Evolutionary conservation across 1,140 invertebrate genomes (phyloP).

Genomic region (Zaprionus ornatus): DNA sequence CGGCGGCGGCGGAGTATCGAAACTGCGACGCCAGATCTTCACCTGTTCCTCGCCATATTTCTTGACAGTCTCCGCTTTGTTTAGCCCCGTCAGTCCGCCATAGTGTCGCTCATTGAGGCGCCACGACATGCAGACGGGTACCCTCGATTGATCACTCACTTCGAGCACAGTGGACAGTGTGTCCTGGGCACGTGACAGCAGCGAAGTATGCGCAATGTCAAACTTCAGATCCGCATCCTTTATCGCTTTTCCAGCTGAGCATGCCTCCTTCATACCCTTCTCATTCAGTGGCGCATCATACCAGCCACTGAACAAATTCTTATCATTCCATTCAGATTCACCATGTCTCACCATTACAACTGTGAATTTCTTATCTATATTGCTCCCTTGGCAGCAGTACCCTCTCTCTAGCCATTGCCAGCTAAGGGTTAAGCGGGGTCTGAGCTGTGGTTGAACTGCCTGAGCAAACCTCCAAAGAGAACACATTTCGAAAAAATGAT

Average conservation of each 20-base stretch:
- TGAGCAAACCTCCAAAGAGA: not conserved
- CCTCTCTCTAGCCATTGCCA: not conserved
- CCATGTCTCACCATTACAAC: conserved; percentile 97
- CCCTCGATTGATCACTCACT: conserved; percentile 90
- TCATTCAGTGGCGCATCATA: conserved; percentile 92
- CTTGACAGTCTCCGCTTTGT: conserved; percentile 97
- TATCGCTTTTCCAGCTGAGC: conserved; percentile 92
- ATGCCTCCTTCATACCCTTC: conserved; percentile 91
- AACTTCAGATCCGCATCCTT: conserved; percentile 92
- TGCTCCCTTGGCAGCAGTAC: not conserved
- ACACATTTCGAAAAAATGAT: not conserved
- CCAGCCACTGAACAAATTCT: conserved; percentile 98
- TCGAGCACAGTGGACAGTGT: conserved; percentile 91
- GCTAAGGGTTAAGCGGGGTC: too few relatives aligned
- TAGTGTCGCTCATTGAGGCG: conserved; percentile 97
- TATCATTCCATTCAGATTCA: conserved; percentile 97
- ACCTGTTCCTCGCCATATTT: conserved; percentile 97
- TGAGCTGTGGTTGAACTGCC: too few relatives aligned
- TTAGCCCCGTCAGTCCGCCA: conserved; percentile 95
- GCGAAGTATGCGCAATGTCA: conserved; percentile 95
- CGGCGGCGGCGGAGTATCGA: conserved; percentile 95
- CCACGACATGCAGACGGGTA: conserved; percentile 93
- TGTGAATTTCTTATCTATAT: not conserved
- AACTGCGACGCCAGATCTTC: conserved; percentile 97
- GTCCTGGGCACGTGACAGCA: conserved; percentile 94